Conservation (phyloP, 2,113 vertebrate genomes). For the Pteronura brasiliensis region DNA sequence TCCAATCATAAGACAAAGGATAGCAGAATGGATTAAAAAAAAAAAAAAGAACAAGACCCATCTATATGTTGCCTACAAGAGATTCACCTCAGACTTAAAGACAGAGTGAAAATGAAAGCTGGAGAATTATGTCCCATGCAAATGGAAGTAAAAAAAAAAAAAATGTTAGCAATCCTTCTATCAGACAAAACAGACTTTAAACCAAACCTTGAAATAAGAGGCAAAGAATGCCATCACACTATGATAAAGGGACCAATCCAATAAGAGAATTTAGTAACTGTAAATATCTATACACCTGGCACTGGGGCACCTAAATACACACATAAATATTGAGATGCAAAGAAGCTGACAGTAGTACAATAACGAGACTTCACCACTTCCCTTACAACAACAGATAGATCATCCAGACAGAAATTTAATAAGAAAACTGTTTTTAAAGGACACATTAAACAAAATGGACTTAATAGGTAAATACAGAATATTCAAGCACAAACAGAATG, state of each 20-base stretch:
- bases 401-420: neutral
- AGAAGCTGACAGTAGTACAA: neutral
- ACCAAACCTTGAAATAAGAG: neutral
- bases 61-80: neutral
- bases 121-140: neutral
- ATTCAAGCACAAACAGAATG: neutral
- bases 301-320: neutral
- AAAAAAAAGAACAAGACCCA: neutral
- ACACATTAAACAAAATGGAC: neutral
- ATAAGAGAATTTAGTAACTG: neutral
- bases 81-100: neutral
- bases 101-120: neutral
- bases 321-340: neutral
- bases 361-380: neutral
- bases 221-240: neutral
- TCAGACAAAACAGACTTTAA: neutral
- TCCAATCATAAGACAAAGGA: neutral
- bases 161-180: neutral
- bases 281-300: neutral
- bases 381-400: neutral
- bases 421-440: neutral
- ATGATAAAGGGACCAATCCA: neutral
- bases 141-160: neutral
- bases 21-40: neutral
- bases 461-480: neutral